Evolutionary conservation across 2,113 vertebrate genomes (phyloP).

Genomic region (Boleophthalmus pectinirostris): DNA sequence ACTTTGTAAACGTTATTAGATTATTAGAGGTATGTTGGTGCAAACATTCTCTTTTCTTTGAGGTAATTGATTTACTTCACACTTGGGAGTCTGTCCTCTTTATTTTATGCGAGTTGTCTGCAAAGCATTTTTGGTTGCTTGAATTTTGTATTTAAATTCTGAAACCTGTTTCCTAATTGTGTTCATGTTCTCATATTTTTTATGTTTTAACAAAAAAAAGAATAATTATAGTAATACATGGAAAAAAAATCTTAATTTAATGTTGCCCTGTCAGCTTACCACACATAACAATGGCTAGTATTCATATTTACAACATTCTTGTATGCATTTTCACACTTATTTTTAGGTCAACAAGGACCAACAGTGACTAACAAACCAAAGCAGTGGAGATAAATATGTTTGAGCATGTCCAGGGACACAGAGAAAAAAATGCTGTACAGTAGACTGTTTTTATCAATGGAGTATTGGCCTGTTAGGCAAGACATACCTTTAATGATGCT

Average conservation of each 20-base stretch:
- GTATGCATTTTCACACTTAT: neutral
- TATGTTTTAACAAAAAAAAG: slow-evolving; percentile 62
- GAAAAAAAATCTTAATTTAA: neutral
- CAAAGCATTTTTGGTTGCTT: slow-evolving; percentile 9
- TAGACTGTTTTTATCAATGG: neutral
- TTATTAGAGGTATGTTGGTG: slow-evolving; percentile 40
- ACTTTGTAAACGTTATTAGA: slow-evolving; percentile 44
- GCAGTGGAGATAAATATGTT: neutral
- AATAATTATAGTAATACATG: slow-evolving; percentile 16
- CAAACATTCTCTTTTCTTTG: slow-evolving; percentile 39
- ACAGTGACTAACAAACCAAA: neutral
- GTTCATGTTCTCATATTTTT: slow-evolving; percentile 35
- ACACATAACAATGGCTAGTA: neutral
- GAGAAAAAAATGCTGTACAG: neutral
- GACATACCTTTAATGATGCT: too few relatives aligned
- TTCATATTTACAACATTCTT: neutral
- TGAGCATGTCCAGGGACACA: neutral
- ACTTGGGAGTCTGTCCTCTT: slow-evolving; percentile 29
- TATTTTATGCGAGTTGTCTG: neutral
- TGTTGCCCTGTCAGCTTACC: neutral
- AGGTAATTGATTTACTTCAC: slow-evolving; percentile 53
- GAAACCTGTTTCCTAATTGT: slow-evolving; percentile 27
- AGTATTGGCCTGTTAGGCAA: neutral
- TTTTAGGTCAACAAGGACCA: neutral
- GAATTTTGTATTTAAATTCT: slow-evolving; percentile 16